Conservation (phyloP, 2,888 invertebrate species). For the Hirtodrosophila histrioides region DNA sequence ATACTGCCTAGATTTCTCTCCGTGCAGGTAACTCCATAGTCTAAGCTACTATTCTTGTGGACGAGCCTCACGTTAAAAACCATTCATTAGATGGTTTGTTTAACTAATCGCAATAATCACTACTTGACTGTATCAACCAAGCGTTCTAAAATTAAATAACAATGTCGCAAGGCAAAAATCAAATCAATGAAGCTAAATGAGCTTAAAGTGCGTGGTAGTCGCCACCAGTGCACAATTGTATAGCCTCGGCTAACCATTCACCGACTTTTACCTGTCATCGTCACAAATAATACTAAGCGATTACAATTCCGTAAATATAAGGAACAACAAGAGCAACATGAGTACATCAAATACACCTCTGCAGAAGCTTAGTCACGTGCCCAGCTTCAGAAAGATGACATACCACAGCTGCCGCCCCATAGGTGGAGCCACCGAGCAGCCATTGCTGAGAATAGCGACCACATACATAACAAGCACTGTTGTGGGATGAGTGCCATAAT, state of each 20-base stretch:
- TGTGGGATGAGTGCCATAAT: constrained; percentile 37
- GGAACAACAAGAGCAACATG: constrained; percentile 16
- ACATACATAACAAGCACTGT: constrained; percentile 20
- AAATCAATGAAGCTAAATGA: constrained; percentile 66
- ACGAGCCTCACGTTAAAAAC: no score
- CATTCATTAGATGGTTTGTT: neutral
- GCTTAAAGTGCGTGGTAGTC: constrained; percentile 26
- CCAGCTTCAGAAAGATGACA: constrained; percentile 4
- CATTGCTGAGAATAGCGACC: constrained; percentile 13
- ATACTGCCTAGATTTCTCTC: no score
- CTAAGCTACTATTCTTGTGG: no score
- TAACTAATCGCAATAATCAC: constrained; percentile 4
- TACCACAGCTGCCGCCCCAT: constrained; percentile 11
- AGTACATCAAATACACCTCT: neutral
- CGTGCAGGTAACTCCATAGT: no score
- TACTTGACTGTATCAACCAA: constrained; percentile 34
- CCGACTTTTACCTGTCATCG: constrained; percentile 54
- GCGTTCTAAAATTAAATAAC: constrained; percentile 9
- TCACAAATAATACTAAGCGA: constrained; percentile 68
- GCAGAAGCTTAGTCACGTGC: constrained; percentile 48
- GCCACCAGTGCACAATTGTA: neutral
- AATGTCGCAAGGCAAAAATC: constrained; percentile 29
- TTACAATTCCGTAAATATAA: constrained; percentile 59
- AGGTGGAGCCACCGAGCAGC: constrained; percentile 30
- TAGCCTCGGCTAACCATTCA: neutral